Evolutionary conservation across 2,888 invertebrate genomes (phyloP), one percentile per base, ranked within the genome.

Genomic region (Callyntrura guangdongensis): DNA sequence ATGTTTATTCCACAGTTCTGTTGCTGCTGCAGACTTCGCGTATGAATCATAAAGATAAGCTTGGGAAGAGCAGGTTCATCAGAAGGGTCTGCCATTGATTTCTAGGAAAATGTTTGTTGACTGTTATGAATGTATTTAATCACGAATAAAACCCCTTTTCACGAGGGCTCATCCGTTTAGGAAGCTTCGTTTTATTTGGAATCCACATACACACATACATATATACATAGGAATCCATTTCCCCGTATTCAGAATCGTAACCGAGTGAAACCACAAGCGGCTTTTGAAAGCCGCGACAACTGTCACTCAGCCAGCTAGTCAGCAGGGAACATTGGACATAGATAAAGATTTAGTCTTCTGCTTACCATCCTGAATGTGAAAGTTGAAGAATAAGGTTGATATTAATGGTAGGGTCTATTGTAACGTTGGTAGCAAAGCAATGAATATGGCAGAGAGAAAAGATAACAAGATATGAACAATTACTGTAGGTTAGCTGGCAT

Each of bases 271-370:
- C 91, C 91, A 87, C 91, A 91, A 86, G 82, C 82, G 83, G 81
- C 56, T 74, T 64, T 72, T 67, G 49, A 53, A 86, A 74, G 67
- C 47, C 53, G 22, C 81, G 47, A 84, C 64, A 79, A 85, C 85
- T 85, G 91, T 91, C 89, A 89, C 89, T 89, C 89, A 85, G 81
- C 27, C 49, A 89, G 86, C 72, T 89, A 89, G 89, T 91, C 89
- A 82, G 91, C 67, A 74, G 86, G 86, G 91, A 89, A 81, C 79
- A 89, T 53, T 86, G 61, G 64, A 20, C 17, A 22, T 22, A 74
- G 47, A 74, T 45, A 74, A 74, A 74, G 47, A 67, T 36, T 27
- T 67, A 12, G 14, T 69, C 27, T 36, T 4, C 67, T 69, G 12
- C 25, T 45, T 69, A 69, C 69, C 53, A 53, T 53, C 53, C 20